phyloP scores from a whole-genome alignment of 2,113 vertebrate genomes.

The Rhabdornis inornatus region DNA sequence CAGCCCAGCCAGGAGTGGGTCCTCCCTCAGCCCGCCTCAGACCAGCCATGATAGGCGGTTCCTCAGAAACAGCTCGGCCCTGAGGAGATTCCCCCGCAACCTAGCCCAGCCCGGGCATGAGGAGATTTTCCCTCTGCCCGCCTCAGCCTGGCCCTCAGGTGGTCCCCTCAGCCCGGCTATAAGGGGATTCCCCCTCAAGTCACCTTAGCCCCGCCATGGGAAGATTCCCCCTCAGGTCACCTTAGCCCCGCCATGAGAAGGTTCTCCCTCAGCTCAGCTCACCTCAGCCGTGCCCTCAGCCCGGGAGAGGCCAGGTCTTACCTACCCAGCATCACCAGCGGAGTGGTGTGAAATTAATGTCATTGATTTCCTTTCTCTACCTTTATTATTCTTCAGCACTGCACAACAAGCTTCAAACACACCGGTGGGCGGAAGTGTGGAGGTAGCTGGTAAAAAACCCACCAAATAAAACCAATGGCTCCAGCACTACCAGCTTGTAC shows the following conservation, averaged over 20 bases:
- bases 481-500: accelerated
- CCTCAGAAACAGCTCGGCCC: background rate
- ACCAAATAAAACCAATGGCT: no score
- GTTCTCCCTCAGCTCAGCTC: background rate
- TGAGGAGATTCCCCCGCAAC: background rate
- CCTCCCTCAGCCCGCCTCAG: background rate
- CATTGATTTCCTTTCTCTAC: no score
- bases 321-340: accelerated
- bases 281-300: background rate
- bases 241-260: background rate
- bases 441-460: background rate
- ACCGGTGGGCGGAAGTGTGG: accelerated
- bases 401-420: no score
- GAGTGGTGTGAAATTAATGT: no score
- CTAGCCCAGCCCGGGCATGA: background rate
- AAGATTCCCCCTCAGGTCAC: background rate
- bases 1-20: background rate
- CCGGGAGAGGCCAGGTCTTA: no score
- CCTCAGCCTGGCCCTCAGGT: background rate
- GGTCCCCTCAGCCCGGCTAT: background rate
- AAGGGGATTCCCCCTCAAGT: background rate
- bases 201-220: background rate
- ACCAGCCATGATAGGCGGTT: no score
- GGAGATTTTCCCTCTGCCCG: background rate
- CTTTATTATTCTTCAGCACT: background rate